Percentiles rank a stretch among this genome's conserved stretches.
Evolutionary conservation across 2,888 invertebrate genomes (phyloP).

Genomic region (Meghimatium bilineatum): DNA sequence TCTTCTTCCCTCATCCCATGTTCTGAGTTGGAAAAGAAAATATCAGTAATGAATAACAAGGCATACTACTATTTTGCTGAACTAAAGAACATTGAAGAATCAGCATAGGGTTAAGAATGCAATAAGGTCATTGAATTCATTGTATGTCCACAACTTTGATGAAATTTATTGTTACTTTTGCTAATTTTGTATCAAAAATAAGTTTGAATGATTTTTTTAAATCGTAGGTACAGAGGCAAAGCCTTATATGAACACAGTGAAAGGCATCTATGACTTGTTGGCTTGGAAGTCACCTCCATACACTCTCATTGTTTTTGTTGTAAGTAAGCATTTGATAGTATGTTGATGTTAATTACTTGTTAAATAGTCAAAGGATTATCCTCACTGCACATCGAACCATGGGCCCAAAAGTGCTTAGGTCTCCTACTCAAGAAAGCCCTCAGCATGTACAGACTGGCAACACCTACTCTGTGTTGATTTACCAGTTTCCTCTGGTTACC

Average conservation of each 20-base stretch:
- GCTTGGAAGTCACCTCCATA: slow-evolving; percentile 73
- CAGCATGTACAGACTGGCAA: too few species aligned
- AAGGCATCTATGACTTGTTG: slow-evolving; percentile 69
- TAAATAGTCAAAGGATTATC: not conserved
- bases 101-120: not conserved
- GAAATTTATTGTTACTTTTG: not conserved
- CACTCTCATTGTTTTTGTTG: slow-evolving; percentile 73
- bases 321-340: slow-evolving; percentile 57
- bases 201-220: not conserved
- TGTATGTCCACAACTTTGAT: not conserved
- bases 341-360: not conserved
- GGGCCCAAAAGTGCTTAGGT: too few species aligned
- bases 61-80: too few species aligned
- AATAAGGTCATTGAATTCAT: not conserved
- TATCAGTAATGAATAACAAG: too few species aligned
- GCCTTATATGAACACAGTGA: slow-evolving; percentile 68
- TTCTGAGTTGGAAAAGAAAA: too few species aligned
- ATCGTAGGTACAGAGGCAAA: slow-evolving; percentile 66
- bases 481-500: too few species aligned
- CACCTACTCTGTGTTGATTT: too few species aligned
- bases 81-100: too few species aligned
- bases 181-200: not conserved
- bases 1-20: too few species aligned
- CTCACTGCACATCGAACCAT: too few species aligned
- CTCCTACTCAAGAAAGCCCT: too few species aligned